These are phyloP conservation scores for Lepidonotus clava DNA, from an alignment of 2,888 invertebrate genomes.

Conservation along the genomic window DNA sequence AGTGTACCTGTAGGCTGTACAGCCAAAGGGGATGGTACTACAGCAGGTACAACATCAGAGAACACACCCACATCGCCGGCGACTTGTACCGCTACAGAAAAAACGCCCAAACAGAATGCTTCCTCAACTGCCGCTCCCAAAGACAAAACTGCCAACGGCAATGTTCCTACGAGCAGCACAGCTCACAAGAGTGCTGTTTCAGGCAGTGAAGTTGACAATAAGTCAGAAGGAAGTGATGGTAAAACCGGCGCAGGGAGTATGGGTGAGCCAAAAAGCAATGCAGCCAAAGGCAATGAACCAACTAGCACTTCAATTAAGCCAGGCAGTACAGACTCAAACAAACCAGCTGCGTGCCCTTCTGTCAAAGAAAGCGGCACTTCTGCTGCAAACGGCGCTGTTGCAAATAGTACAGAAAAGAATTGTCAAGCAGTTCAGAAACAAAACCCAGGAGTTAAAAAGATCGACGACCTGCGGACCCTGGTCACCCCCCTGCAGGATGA, in stretches of 20 bases:
- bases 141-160: neutral
- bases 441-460: too few relatives aligned
- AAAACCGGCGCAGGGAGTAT: neutral
- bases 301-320: too few relatives aligned
- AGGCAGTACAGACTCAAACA: neutral
- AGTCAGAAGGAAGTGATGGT: neutral
- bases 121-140: neutral
- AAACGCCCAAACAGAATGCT: too few relatives aligned
- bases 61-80: neutral
- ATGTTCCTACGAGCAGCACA: neutral
- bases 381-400: neutral
- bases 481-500: constrained; percentile 21
- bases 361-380: neutral
- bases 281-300: neutral
- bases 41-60: neutral
- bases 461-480: constrained; percentile 11
- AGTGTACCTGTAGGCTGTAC: neutral
- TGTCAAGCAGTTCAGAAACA: too few relatives aligned
- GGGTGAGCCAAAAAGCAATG: neutral
- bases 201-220: neutral
- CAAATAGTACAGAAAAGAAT: too few relatives aligned
- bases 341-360: neutral
- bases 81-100: neutral
- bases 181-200: neutral
- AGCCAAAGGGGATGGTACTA: neutral